phyloP scores from a whole-genome alignment of 2,113 vertebrate genomes.

The Marmota monax region DNA sequence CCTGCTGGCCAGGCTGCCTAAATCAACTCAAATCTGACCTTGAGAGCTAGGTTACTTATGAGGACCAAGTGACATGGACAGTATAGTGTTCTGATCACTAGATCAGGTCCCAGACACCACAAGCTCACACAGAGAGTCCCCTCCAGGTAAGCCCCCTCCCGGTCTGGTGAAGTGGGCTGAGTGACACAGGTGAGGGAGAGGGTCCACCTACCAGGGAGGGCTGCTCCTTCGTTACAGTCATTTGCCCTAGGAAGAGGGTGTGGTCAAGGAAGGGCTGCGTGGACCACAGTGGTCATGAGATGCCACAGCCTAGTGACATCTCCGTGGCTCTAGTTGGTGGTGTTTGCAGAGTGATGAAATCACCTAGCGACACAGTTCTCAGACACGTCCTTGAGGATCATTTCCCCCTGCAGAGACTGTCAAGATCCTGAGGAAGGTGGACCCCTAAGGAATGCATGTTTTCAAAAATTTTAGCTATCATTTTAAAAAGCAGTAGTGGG shows the following conservation, averaged over 20 bases:
- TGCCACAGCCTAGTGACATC: background rate
- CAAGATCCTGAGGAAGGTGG: background rate
- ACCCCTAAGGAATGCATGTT: background rate
- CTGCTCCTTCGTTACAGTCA: background rate
- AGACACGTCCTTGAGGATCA: background rate
- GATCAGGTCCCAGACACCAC: background rate
- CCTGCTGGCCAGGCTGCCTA: background rate
- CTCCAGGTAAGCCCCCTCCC: background rate
- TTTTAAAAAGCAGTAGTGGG: background rate
- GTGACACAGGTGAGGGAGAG: no score
- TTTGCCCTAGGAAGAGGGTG: no score
- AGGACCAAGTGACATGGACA: background rate
- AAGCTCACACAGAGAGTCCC: background rate
- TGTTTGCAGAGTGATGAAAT: background rate
- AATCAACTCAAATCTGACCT: background rate
- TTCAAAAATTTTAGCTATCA: background rate
- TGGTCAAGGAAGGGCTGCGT: background rate
- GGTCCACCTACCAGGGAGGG: fast-evolving
- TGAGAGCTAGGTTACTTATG: background rate
- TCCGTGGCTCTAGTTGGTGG: background rate
- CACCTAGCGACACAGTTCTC: background rate
- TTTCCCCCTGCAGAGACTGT: background rate
- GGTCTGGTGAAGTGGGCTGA: background rate
- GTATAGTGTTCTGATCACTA: background rate
- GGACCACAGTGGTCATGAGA: no score